Conservation (phyloP, 2,888 invertebrate species). For the Drosophila nigricruria region DNA sequence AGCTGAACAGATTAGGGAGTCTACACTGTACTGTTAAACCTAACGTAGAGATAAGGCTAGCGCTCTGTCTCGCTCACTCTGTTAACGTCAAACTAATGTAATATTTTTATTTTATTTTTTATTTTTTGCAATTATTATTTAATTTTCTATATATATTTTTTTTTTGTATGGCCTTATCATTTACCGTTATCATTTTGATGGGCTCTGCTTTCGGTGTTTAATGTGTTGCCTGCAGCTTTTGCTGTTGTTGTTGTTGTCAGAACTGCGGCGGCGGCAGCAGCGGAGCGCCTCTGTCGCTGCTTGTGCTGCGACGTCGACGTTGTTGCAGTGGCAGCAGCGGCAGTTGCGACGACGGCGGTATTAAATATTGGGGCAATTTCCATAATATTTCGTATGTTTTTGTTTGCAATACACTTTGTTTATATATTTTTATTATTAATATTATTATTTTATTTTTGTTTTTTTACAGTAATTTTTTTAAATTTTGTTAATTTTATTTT, state of each 20-base stretch:
- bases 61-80: neutral
- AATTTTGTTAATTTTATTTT: constrained; percentile 26
- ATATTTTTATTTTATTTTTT: constrained; percentile 15
- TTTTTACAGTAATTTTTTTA: constrained; percentile 37
- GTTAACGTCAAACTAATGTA: constrained; percentile 14
- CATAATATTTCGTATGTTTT: constrained; percentile 64
- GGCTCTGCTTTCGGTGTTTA: constrained; percentile 29
- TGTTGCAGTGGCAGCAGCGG: constrained; percentile 60
- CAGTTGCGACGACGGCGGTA: constrained; percentile 61
- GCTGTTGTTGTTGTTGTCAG: constrained; percentile 32
- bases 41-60: neutral
- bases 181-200: constrained; percentile 78
- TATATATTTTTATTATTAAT: constrained; percentile 27
- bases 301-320: constrained; percentile 47
- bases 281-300: constrained; percentile 34
- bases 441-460: neutral
- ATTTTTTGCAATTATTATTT: constrained; percentile 16
- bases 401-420: constrained; percentile 59
- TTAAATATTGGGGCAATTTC: constrained; percentile 71
- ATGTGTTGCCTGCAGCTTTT: constrained; percentile 6
- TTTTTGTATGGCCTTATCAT: constrained; percentile 13
- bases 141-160: neutral
- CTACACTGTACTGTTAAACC: neutral
- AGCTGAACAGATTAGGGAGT: neutral
- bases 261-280: constrained; percentile 37